Conservation (phyloP, 1,140 invertebrate genomes). For the Homarus americanus region DNA sequence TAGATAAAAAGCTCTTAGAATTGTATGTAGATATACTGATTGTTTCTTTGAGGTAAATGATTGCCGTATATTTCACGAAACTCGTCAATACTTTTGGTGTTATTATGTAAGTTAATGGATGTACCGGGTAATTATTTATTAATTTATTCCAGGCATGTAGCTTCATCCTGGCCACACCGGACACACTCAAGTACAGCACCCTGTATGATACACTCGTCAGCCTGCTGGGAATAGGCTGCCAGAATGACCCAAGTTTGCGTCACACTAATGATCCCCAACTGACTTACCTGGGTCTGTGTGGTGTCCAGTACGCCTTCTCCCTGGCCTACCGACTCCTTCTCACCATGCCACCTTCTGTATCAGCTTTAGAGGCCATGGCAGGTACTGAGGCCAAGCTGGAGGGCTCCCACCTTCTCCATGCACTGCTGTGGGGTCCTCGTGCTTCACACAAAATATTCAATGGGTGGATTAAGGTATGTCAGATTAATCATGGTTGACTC, state of each 20-base stretch:
- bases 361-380: constrained; percentile 89
- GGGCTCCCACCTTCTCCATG: constrained; percentile 83
- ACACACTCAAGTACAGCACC: constrained; percentile 92
- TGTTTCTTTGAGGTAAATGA: too few species aligned
- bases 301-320: constrained; percentile 94
- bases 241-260: constrained; percentile 76
- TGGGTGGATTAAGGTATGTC: constrained; percentile 83
- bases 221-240: constrained; percentile 80
- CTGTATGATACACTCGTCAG: constrained; percentile 91
- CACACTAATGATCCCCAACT: constrained; percentile 57
- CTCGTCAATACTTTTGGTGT: too few species aligned
- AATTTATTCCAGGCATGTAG: constrained; percentile 86
- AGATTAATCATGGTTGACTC: not conserved
- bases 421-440: constrained; percentile 87
- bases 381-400: constrained; percentile 81
- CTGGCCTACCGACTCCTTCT: constrained; percentile 90
- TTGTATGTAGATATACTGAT: too few species aligned
- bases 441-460: constrained; percentile 86
- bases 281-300: constrained; percentile 82
- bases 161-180: constrained; percentile 93
- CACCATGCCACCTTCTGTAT: constrained; percentile 91
- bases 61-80: too few species aligned
- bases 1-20: too few species aligned
- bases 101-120: too few species aligned
- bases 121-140: not conserved